These are phyloP conservation scores for Drosophila greeni DNA, from an alignment of 2,888 invertebrate species.

Conservation along the genomic window DNA sequence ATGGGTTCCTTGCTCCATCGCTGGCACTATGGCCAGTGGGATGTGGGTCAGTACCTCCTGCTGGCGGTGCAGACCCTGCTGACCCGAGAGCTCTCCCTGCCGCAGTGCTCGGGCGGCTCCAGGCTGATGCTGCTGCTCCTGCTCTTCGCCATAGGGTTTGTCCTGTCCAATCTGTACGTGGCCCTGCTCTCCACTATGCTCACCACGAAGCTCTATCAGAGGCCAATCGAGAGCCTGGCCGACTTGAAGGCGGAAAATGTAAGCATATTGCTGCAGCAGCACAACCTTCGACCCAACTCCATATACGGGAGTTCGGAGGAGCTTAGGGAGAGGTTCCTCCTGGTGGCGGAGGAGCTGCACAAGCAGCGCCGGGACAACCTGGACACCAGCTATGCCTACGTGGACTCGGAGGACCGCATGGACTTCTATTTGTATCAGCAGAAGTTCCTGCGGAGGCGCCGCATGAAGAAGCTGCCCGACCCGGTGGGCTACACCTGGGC, in stretches of 20 bases:
- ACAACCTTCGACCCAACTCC: conserved; percentile 20
- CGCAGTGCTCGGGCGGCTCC: not conserved
- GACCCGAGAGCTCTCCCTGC: conserved; percentile 14
- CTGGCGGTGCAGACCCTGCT: conserved; percentile 43
- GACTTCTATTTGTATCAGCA: conserved; percentile 56
- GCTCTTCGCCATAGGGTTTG: conserved; percentile 27
- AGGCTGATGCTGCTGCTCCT: conserved; percentile 17
- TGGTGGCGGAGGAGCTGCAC: conserved; percentile 25
- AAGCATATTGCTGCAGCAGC: conserved; percentile 22
- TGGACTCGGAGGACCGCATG: conserved; percentile 43
- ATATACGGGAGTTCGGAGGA: conserved; percentile 32
- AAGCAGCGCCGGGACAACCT: conserved; percentile 2
- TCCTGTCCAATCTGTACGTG: conserved; percentile 42
- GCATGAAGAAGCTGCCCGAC: conserved; percentile 32
- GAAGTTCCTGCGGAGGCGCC: conserved; percentile 34
- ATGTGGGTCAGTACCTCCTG: conserved; percentile 44
- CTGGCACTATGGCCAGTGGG: conserved; percentile 10
- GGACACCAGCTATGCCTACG: conserved; percentile 29
- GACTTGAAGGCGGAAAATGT: conserved; percentile 45
- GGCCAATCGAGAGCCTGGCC: conserved; percentile 49
- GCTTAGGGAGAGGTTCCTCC: conserved; percentile 20
- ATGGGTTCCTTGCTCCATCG: conserved; percentile 38
- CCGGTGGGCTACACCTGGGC: conserved; percentile 36
- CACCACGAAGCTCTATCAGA: conserved; percentile 49
- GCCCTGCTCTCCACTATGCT: conserved; percentile 53